These are phyloP conservation scores for Marmota monax DNA, from an alignment of 2,113 vertebrate species.

Conservation along the genomic window DNA sequence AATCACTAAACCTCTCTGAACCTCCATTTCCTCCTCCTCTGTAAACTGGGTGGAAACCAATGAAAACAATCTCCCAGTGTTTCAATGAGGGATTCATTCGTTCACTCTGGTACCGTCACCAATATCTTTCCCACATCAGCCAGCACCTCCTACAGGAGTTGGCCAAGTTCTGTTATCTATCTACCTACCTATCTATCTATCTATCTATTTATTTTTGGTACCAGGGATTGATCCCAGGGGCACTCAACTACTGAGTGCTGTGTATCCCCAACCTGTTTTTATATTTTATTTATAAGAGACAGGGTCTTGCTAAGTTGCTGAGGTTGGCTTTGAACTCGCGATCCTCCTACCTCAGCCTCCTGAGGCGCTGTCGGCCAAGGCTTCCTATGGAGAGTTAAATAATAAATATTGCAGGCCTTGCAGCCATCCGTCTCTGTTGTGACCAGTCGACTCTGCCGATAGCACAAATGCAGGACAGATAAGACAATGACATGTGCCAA, in stretches of 20 bases:
- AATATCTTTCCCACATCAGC: not conserved
- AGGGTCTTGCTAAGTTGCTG: no score
- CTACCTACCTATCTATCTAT: no score
- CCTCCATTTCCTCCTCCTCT: not conserved
- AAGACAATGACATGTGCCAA: not conserved
- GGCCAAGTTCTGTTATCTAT: not conserved
- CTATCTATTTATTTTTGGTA: no score
- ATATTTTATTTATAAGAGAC: no score
- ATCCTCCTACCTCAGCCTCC: no score
- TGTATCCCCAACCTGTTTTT: no score
- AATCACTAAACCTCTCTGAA: no score
- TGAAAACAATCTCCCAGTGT: not conserved
- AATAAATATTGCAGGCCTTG: not conserved
- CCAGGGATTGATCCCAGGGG: no score
- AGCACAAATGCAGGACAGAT: accelerated
- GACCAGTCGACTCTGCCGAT: not conserved
- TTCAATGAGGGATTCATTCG: not conserved
- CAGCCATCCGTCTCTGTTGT: not conserved
- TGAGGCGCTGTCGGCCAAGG: not conserved
- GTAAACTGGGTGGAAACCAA: not conserved
- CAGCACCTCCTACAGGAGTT: not conserved
- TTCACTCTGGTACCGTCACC: not conserved
- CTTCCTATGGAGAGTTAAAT: not conserved
- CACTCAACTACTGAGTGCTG: no score
- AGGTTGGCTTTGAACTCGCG: no score